Evolutionary conservation across 2,113 vertebrate genomes (phyloP).

Genomic region (Rhinichthys klamathensis): DNA sequence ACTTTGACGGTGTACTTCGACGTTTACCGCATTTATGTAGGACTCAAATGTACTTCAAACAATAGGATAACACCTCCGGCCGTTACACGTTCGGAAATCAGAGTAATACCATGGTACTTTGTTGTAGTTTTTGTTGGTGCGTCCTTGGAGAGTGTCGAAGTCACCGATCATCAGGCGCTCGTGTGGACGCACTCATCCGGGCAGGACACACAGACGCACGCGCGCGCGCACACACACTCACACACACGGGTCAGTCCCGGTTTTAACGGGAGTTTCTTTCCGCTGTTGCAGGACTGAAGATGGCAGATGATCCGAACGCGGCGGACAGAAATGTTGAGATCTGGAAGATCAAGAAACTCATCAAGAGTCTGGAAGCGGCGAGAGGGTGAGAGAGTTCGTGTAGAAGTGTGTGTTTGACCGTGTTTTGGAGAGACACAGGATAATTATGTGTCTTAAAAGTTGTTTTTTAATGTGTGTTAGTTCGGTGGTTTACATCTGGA

Average conservation of each 20-base stretch:
- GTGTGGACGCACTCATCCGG: conserved; percentile 35
- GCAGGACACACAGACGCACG: conserved; percentile 73
- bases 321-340: conserved; percentile 98
- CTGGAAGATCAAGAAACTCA: conserved; percentile 99
- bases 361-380: conserved; percentile 96
- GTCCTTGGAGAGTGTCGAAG: background rate
- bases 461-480: background rate
- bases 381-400: conserved; percentile 82
- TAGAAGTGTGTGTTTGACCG: background rate
- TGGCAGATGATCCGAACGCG: conserved; percentile 98
- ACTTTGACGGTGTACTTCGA: background rate
- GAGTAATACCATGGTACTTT: background rate
- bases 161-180: background rate
- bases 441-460: no score
- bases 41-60: background rate
- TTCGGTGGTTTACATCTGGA: background rate
- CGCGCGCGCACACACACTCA: conserved; percentile 71
- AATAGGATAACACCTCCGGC: no score
- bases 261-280: background rate
- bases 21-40: background rate
- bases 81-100: background rate
- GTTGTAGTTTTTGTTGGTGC: background rate
- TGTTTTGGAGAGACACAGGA: background rate
- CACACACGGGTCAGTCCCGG: conserved; percentile 47
- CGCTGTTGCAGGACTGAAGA: conserved; percentile 80